phyloP scores from a whole-genome alignment of 2,888 invertebrate genomes.

The Ophioninae sp. region DNA sequence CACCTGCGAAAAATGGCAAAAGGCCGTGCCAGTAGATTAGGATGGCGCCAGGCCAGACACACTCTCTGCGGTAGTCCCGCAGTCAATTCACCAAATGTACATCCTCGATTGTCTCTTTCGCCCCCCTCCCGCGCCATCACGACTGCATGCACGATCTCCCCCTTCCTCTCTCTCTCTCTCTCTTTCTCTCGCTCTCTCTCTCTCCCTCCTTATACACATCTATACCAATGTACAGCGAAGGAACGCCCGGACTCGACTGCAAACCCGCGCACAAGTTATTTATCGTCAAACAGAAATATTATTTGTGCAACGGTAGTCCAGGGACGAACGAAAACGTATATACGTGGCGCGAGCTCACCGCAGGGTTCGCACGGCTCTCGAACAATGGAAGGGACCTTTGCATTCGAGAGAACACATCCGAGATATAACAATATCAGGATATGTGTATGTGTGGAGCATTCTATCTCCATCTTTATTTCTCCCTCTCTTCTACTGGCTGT shows the following conservation, averaged over 20 bases:
- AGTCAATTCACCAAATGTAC: constrained; percentile 29
- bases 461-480: constrained; percentile 23
- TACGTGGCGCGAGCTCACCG: constrained; percentile 53
- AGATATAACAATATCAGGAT: constrained; percentile 64
- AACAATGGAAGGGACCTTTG: constrained; percentile 71
- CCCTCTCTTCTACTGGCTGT: constrained; percentile 37
- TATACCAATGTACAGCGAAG: neutral
- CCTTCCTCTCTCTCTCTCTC: neutral
- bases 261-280: constrained; percentile 62
- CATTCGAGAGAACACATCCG: constrained; percentile 55
- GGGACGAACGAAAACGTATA: constrained; percentile 42
- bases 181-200: neutral
- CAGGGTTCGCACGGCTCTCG: constrained; percentile 70
- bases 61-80: constrained; percentile 33
- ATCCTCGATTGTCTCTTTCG: constrained; percentile 12
- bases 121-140: neutral
- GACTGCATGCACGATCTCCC: neutral
- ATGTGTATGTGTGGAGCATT: constrained; percentile 27
- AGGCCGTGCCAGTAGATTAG: constrained; percentile 57
- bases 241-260: constrained; percentile 24
- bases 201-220: neutral
- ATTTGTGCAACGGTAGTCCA: constrained; percentile 65
- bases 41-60: constrained; percentile 66
- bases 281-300: constrained; percentile 70
- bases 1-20: constrained; percentile 50